A percentile compares a stretch with the other conserved stretches of the same genome.
These are phyloP conservation scores for Halictus quadricinctus DNA, from an alignment of 2,888 invertebrate species.

Conservation along the genomic window DNA sequence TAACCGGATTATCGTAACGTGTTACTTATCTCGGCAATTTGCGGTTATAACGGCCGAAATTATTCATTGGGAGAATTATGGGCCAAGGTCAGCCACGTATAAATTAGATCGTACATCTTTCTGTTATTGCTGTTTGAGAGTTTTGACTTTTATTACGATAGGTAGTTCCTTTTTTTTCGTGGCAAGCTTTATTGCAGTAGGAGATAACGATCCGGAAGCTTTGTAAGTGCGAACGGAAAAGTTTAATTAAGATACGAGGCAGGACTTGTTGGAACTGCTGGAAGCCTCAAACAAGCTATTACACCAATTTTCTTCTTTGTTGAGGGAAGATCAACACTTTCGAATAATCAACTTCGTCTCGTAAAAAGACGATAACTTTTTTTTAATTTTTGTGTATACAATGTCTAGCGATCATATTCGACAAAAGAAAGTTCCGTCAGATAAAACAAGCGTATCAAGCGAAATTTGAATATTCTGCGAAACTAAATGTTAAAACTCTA, in stretches of 20 bases:
- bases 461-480: not conserved
- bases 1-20: not conserved
- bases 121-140: not conserved
- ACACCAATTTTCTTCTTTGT: not conserved
- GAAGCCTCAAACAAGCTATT: not conserved
- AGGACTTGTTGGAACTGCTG: not conserved
- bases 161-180: not conserved
- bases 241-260: slow-evolving; percentile 2
- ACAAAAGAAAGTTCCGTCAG: not conserved
- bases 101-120: too few species aligned
- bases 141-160: not conserved
- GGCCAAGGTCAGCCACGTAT: not conserved
- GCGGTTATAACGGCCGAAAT: not conserved
- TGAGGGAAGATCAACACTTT: not conserved
- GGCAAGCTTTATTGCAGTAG: not conserved
- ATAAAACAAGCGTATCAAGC: not conserved
- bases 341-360: not conserved
- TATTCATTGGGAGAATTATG: not conserved
- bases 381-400: too few species aligned
- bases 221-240: not conserved
- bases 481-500: not conserved
- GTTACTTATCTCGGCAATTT: not conserved
- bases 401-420: not conserved
- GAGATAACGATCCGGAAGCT: not conserved
- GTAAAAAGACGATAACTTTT: too few species aligned